phyloP scores from a whole-genome alignment of 2,888 invertebrate genomes.

The Sylvicola cinctus region DNA sequence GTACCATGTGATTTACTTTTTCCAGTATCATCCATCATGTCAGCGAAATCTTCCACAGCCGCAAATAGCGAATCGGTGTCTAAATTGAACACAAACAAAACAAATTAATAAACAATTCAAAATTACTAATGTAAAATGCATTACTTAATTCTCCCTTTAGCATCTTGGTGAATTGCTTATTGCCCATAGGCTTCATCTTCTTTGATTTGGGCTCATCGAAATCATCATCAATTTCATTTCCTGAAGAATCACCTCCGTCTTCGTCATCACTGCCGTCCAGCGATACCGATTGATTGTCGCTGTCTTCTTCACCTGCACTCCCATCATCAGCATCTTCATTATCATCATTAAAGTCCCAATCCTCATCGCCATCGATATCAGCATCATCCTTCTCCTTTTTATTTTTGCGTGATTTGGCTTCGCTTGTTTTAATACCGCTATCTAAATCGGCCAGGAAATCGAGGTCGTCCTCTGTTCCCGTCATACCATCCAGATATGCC shows the following conservation, averaged over 20 bases:
- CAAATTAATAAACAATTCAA: neutral
- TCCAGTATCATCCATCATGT: conserved; percentile 67
- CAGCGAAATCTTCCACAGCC: conserved; percentile 75
- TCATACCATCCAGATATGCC: conserved; percentile 27
- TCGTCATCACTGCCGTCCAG: conserved; percentile 12
- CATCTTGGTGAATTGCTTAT: conserved; percentile 15
- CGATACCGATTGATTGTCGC: conserved; percentile 17
- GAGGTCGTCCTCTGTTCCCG: conserved; percentile 13
- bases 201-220: conserved; percentile 11
- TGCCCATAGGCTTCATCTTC: conserved; percentile 3
- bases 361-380: conserved; percentile 19
- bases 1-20: conserved; percentile 41
- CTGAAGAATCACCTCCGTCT: conserved; percentile 12
- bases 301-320: conserved; percentile 13
- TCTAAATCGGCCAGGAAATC: conserved; percentile 11
- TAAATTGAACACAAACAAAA: conserved; percentile 9
- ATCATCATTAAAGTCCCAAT: conserved; percentile 19
- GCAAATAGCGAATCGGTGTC: conserved; percentile 50
- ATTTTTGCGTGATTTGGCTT: conserved; percentile 2
- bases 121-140: neutral
- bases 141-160: conserved; percentile 13
- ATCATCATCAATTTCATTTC: conserved; percentile 18
- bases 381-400: conserved; percentile 10
- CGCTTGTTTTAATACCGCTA: conserved; percentile 2
- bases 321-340: conserved; percentile 11